phyloP scores from a whole-genome alignment of 1,140 invertebrate genomes.

The Lethrus apterus region DNA sequence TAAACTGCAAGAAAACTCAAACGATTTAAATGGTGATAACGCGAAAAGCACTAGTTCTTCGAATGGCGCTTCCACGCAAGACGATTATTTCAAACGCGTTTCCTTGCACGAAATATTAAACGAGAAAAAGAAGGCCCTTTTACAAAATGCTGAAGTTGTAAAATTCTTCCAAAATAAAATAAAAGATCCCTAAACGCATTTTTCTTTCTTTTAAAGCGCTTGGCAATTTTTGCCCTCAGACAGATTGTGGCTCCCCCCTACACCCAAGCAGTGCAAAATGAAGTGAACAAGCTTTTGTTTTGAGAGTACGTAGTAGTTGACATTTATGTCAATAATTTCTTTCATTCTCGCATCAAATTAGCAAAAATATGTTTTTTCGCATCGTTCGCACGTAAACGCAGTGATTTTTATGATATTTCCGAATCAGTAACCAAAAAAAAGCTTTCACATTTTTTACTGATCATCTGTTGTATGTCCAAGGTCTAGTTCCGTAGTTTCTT shows the following conservation, averaged over 20 bases:
- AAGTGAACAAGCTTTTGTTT: conserved; percentile 19
- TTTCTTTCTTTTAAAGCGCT: background rate
- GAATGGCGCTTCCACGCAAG: background rate
- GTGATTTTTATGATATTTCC: too few species aligned
- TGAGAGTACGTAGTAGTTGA: conserved; percentile 17
- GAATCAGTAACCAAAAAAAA: too few species aligned
- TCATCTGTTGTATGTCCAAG: too few species aligned
- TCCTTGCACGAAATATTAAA: conserved; percentile 17
- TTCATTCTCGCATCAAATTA: too few species aligned
- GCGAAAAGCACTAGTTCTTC: background rate
- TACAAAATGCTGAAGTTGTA: conserved; percentile 17
- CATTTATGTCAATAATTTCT: conserved; percentile 17
- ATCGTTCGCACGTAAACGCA: too few species aligned
- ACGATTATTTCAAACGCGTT: conserved; percentile 1
- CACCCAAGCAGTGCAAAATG: conserved; percentile 13
- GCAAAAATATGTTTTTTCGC: too few species aligned
- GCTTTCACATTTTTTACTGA: too few species aligned
- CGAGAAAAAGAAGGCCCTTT: conserved; percentile 17
- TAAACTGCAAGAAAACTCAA: background rate
- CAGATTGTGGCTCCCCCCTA: background rate
- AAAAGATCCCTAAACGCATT: background rate
- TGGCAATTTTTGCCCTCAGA: background rate
- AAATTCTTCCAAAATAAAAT: conserved; percentile 16
- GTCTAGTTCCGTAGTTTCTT: too few species aligned
- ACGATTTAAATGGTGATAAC: background rate